phyloP scores from a whole-genome alignment of 37 sponge, comb jelly and placozoan genomes.

The Eunapius fragilis region DNA sequence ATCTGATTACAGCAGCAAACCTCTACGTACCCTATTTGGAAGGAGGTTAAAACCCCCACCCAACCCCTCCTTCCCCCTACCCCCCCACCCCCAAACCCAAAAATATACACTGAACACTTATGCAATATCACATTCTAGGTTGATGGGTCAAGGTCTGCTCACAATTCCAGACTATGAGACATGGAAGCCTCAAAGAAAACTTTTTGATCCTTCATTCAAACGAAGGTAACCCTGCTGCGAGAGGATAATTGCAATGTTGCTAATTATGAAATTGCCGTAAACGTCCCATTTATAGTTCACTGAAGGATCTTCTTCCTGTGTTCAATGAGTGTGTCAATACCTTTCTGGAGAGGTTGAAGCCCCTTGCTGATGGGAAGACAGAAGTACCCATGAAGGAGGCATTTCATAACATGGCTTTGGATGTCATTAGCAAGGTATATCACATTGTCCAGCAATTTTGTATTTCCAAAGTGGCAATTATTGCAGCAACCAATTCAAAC shows the following conservation, averaged over 20 bases:
- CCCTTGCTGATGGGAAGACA: constrained; percentile 16
- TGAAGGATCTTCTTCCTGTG: background rate
- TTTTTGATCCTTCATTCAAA: constrained; percentile 6
- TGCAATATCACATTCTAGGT: background rate
- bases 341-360: background rate
- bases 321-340: background rate
- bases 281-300: background rate
- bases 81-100: too few relatives aligned
- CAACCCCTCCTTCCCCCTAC: too few relatives aligned
- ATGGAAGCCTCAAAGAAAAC: constrained; percentile 11
- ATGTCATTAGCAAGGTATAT: constrained; percentile 12
- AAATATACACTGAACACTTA: too few relatives aligned
- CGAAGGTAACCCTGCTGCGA: too few relatives aligned
- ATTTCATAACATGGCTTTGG: background rate
- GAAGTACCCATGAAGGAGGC: constrained; percentile 6
- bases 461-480: too few relatives aligned
- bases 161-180: constrained; percentile 4
- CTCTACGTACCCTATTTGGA: too few relatives aligned
- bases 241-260: too few relatives aligned
- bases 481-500: too few relatives aligned
- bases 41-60: too few relatives aligned
- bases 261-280: too few relatives aligned
- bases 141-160: background rate
- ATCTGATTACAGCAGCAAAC: too few relatives aligned
- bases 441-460: too few relatives aligned